A percentile compares a stretch with the other conserved stretches of the same genome.
Evolutionary conservation across 2,888 invertebrate species (phyloP).

Genomic region (Adineta ricciae): DNA sequence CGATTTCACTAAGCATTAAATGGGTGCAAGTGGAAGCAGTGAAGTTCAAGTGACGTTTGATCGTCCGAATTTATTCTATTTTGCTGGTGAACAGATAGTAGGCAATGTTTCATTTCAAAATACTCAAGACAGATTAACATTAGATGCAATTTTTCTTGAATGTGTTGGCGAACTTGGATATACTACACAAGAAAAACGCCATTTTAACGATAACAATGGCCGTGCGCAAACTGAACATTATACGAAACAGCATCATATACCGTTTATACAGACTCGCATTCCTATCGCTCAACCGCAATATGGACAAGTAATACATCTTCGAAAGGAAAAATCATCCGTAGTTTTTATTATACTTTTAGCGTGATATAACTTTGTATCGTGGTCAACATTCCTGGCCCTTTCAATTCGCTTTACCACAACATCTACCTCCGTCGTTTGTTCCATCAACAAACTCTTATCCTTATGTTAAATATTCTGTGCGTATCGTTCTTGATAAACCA

Average conservation of each 20-base stretch:
- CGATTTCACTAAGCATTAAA: neutral
- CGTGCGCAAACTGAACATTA: neutral
- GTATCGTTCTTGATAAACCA: slow-evolving; percentile 1
- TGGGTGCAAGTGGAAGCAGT: neutral
- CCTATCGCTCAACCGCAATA: neutral
- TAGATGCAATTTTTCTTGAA: neutral
- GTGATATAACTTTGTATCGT: neutral
- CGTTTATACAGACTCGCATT: neutral
- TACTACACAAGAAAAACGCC: neutral
- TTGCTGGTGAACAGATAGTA: neutral
- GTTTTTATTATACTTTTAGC: neutral
- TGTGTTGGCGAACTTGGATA: neutral
- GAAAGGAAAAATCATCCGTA: no score
- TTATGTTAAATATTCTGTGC: neutral
- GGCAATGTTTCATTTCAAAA: slow-evolving; percentile 14
- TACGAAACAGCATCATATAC: slow-evolving; percentile 7
- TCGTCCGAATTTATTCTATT: neutral
- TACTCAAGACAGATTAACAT: neutral
- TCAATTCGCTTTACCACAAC: neutral
- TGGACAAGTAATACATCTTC: neutral
- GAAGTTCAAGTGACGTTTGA: neutral
- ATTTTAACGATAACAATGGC: neutral
- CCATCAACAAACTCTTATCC: neutral
- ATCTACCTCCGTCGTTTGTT: neutral
- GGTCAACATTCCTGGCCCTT: slow-evolving; percentile 17